Percentiles rank a stretch among this genome's conserved stretches.
phyloP scores from a whole-genome alignment of 1,140 invertebrate genomes.

The Antheraea mylitta region DNA sequence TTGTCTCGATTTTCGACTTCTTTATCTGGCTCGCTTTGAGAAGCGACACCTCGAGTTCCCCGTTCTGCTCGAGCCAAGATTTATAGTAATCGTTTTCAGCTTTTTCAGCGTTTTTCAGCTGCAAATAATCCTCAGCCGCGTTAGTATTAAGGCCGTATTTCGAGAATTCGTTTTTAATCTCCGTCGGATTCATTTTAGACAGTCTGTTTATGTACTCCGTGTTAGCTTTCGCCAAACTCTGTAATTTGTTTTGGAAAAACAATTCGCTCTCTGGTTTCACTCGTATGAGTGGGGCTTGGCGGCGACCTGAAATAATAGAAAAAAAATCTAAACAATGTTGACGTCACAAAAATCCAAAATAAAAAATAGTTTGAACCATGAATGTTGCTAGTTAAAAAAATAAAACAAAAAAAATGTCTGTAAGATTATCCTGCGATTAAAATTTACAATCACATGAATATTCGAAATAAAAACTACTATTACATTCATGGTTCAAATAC shows the following conservation, averaged over 20 bases:
- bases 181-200: conserved; percentile 57
- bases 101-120: conserved; percentile 42
- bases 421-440: conserved; percentile 57
- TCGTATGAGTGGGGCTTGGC: conserved; percentile 37
- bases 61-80: conserved; percentile 73
- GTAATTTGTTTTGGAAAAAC: conserved; percentile 62
- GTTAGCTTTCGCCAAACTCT: conserved; percentile 54
- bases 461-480: conserved; percentile 24
- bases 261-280: conserved; percentile 70
- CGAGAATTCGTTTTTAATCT: conserved; percentile 59
- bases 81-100: conserved; percentile 71
- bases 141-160: conserved; percentile 60
- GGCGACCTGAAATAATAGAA: conserved; percentile 43
- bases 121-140: conserved; percentile 33
- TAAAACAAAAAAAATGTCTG: conserved; percentile 53
- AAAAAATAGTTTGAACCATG: conserved; percentile 57
- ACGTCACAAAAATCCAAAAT: conserved; percentile 3
- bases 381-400: conserved; percentile 36
- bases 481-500: conserved; percentile 68
- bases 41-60: conserved; percentile 71
- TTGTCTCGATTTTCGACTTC: conserved; percentile 38
- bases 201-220: conserved; percentile 58
- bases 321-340: conserved; percentile 18
- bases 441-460: conserved; percentile 26
- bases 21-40: conserved; percentile 56